Conservation (phyloP, 1,140 invertebrate species). For the Diabrotica undecimpunctata region DNA sequence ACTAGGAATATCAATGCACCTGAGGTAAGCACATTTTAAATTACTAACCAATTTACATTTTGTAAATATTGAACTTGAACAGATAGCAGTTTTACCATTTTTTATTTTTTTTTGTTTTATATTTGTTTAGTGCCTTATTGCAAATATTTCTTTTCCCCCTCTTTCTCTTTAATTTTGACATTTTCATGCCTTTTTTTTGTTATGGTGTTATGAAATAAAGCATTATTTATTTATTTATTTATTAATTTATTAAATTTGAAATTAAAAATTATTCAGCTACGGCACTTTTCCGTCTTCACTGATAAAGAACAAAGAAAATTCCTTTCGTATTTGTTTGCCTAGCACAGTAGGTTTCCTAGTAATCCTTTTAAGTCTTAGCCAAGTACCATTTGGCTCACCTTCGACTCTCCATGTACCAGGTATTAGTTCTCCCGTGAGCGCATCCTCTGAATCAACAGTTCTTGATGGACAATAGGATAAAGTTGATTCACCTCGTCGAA, state of each 20-base stretch:
- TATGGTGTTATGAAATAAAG: no score
- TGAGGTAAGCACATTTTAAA: constrained; percentile 16
- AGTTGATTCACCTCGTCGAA: constrained; percentile 12
- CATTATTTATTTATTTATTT: no score
- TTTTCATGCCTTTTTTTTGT: no score
- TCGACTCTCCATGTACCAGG: constrained; percentile 17
- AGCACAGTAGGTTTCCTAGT: constrained; percentile 16
- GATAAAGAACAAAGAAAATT: no score
- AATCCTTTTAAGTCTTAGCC: constrained; percentile 15
- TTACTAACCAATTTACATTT: no score
- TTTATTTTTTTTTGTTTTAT: no score
- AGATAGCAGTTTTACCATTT: no score
- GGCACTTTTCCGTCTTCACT: constrained; percentile 19
- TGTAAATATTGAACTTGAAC: no score
- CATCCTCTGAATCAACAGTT: constrained; percentile 9
- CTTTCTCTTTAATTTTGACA: neutral
- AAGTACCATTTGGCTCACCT: constrained; percentile 19
- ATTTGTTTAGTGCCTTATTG: no score
- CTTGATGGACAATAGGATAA: constrained; percentile 11
- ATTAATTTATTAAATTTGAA: constrained; percentile 17
- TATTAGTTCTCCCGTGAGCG: no score
- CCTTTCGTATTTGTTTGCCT: constrained; percentile 16
- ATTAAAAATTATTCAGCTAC: constrained; percentile 15
- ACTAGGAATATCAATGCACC: constrained; percentile 5
- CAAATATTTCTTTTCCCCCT: no score